Conservation (phyloP, 2,888 invertebrate species). For the Elegia similella region DNA sequence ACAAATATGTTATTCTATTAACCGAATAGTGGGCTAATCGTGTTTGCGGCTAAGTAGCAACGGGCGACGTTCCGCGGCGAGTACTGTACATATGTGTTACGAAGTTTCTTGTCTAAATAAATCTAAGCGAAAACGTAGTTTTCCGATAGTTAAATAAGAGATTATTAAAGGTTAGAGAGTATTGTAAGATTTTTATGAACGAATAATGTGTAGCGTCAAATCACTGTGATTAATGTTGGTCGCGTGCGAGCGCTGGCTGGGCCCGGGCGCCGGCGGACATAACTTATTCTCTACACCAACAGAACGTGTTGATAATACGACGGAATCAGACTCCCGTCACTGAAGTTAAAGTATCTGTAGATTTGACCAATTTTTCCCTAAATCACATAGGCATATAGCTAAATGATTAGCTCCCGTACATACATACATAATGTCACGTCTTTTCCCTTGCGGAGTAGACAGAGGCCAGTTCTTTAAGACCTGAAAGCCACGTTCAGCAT, state of each 20-base stretch:
- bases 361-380: too few species aligned
- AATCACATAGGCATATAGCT: too few species aligned
- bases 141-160: slow-evolving; percentile 42
- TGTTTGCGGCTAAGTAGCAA: not conserved
- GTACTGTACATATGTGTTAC: slow-evolving; percentile 30
- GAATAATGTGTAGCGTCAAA: slow-evolving; percentile 37
- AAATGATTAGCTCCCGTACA: too few species aligned
- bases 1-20: too few species aligned
- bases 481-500: too few species aligned
- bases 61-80: slow-evolving; percentile 22
- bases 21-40: not conserved
- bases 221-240: slow-evolving; percentile 39
- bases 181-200: slow-evolving; percentile 50
- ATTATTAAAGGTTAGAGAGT: slow-evolving; percentile 33
- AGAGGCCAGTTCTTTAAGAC: too few species aligned
- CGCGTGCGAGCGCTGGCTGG: slow-evolving; percentile 18
- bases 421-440: too few species aligned
- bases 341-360: too few species aligned
- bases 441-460: too few species aligned
- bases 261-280: not conserved
- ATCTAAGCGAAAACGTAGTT: slow-evolving; percentile 52
- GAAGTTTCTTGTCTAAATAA: slow-evolving; percentile 34
- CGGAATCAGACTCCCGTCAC: too few species aligned
- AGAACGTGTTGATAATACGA: too few species aligned
- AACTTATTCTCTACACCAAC: too few species aligned